These are phyloP conservation scores for Ateles fusciceps DNA, from an alignment of 2,797 vertebrate genomes.

Conservation along the genomic window DNA sequence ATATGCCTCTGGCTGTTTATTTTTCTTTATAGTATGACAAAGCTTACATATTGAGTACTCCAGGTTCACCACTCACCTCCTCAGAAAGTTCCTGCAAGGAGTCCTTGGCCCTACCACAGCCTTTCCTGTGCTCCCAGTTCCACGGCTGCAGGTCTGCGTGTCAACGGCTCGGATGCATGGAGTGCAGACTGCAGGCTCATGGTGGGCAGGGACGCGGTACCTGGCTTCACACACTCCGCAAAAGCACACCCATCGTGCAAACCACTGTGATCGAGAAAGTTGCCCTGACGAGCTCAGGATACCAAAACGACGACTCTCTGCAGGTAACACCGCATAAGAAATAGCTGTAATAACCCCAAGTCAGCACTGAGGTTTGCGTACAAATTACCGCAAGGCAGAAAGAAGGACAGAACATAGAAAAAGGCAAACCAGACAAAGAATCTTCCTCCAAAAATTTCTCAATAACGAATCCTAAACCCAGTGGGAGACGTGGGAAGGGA, in stretches of 20 bases:
- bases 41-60: fast-evolving
- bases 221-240: not conserved
- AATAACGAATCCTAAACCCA: not conserved
- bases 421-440: not conserved
- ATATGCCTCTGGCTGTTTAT: not conserved
- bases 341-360: fast-evolving
- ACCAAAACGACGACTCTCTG: too few species aligned
- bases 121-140: not conserved
- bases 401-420: not conserved
- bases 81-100: not conserved
- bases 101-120: too few species aligned
- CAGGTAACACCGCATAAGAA: not conserved
- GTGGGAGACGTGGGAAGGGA: fast-evolving
- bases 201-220: not conserved
- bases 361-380: not conserved
- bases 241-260: fast-evolving
- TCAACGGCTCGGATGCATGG: not conserved
- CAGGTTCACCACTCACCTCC: too few species aligned
- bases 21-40: not conserved
- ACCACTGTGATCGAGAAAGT: fast-evolving
- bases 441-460: too few species aligned
- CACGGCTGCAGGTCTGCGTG: not conserved
- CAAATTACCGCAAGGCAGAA: not conserved
- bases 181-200: too few species aligned
- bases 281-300: not conserved